Conservation (phyloP, 2,797 vertebrate species). For the Syngnathus rostellatus region DNA sequence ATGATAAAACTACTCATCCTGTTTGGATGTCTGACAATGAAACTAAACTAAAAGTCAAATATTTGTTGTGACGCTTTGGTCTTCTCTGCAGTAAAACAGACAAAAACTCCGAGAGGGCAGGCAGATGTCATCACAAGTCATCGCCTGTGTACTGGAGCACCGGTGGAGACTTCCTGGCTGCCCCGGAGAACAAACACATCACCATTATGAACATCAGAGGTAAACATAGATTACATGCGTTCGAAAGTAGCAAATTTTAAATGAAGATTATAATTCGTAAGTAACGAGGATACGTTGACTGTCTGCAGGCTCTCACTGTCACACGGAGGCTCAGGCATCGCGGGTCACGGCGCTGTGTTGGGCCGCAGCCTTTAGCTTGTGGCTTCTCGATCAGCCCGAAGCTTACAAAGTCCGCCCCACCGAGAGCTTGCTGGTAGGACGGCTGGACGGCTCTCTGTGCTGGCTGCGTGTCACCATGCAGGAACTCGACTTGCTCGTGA, state of each 20-base stretch:
- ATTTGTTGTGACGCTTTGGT: neutral
- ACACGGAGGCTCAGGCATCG: constrained; percentile 66
- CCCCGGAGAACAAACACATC: constrained; percentile 71
- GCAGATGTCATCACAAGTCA: constrained; percentile 56
- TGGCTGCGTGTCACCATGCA: constrained; percentile 69
- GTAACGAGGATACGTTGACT: too few relatives aligned
- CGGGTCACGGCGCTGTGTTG: constrained; percentile 71
- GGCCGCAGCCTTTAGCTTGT: constrained; percentile 61
- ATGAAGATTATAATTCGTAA: neutral
- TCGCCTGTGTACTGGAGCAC: constrained; percentile 70
- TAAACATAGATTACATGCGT: constrained; percentile 17
- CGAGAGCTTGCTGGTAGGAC: constrained; percentile 69
- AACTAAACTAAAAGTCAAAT: too few relatives aligned
- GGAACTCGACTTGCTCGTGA: constrained; percentile 53
- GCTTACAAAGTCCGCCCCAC: constrained; percentile 40
- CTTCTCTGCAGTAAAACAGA: constrained; percentile 52
- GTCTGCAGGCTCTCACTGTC: constrained; percentile 60
- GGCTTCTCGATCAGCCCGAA: constrained; percentile 42
- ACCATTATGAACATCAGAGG: constrained; percentile 73
- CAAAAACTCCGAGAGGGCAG: constrained; percentile 49
- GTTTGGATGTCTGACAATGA: neutral
- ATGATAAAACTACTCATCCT: too few relatives aligned
- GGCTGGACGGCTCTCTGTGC: constrained; percentile 73
- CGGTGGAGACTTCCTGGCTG: constrained; percentile 66
- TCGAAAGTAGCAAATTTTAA: neutral